Evolutionary conservation across 2,113 vertebrate genomes (phyloP).

Genomic region (Cynocephalus volans): DNA sequence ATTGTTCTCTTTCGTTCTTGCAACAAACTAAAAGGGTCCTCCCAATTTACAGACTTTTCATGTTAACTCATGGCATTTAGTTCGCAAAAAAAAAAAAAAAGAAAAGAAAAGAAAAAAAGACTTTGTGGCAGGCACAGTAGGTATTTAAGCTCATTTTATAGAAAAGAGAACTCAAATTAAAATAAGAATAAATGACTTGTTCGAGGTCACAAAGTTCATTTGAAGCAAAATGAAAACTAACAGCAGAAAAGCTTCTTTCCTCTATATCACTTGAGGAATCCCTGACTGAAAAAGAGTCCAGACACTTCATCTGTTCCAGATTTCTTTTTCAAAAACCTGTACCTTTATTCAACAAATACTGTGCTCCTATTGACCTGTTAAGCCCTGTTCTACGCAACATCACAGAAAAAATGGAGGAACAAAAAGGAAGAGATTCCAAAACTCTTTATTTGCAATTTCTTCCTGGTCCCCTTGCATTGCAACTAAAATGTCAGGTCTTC

Average conservation of each 20-base stretch:
- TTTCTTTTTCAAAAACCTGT: neutral
- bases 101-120: constrained; percentile 29
- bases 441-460: neutral
- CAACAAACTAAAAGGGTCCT: constrained; percentile 29
- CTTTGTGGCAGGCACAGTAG: neutral
- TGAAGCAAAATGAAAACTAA: constrained; percentile 42
- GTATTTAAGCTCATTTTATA: constrained; percentile 17
- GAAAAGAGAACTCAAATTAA: neutral
- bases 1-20: neutral
- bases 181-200: constrained; percentile 43
- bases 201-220: neutral
- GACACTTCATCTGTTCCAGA: neutral
- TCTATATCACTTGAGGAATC: neutral
- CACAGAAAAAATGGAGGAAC: neutral
- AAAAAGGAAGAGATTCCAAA: neutral
- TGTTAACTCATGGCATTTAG: neutral
- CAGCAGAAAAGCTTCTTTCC: neutral
- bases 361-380: neutral
- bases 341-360: constrained; percentile 1
- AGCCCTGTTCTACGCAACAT: neutral
- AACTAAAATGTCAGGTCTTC: neutral
- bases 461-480: neutral
- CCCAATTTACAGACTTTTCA: constrained; percentile 1
- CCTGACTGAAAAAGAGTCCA: neutral
- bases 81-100: constrained; percentile 41